Conservation (phyloP, 1,140 invertebrate species). For the Trichonephila clavata region DNA sequence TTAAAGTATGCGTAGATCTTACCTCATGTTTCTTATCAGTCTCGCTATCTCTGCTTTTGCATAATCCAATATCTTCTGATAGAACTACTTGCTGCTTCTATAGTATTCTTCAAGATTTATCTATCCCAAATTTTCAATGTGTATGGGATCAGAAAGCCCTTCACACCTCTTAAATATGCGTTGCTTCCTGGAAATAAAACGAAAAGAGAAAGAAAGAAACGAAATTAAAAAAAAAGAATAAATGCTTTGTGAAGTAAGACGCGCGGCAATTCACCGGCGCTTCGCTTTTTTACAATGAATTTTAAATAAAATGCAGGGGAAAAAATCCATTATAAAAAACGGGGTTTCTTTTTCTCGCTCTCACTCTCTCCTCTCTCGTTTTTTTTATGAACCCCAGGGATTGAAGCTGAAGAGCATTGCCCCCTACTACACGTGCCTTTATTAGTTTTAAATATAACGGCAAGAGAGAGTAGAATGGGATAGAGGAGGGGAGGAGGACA, state of each 20-base stretch:
- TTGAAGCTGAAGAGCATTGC: constrained; percentile 57
- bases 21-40: not conserved
- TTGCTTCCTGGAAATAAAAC: not conserved
- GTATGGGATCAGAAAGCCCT: not conserved
- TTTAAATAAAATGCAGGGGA: constrained; percentile 64
- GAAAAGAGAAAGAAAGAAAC: not conserved
- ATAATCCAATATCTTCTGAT: not conserved
- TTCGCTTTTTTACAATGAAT: constrained; percentile 60
- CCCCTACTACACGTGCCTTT: constrained; percentile 69
- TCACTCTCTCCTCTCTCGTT: not conserved
- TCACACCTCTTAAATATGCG: constrained; percentile 23
- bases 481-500: not conserved
- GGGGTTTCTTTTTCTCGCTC: constrained; percentile 22
- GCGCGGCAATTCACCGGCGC: constrained; percentile 22
- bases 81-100: too few relatives aligned
- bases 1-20: not conserved
- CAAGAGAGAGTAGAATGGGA: constrained; percentile 15
- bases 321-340: constrained; percentile 49
- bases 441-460: constrained; percentile 74
- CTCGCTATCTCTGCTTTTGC: not conserved
- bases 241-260: constrained; percentile 39
- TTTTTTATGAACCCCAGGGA: constrained; percentile 48
- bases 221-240: constrained; percentile 6
- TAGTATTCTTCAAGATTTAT: not conserved
- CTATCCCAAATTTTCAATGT: not conserved